Conservation (phyloP, 2,113 vertebrate species). For the Microtus ochrogaster region DNA sequence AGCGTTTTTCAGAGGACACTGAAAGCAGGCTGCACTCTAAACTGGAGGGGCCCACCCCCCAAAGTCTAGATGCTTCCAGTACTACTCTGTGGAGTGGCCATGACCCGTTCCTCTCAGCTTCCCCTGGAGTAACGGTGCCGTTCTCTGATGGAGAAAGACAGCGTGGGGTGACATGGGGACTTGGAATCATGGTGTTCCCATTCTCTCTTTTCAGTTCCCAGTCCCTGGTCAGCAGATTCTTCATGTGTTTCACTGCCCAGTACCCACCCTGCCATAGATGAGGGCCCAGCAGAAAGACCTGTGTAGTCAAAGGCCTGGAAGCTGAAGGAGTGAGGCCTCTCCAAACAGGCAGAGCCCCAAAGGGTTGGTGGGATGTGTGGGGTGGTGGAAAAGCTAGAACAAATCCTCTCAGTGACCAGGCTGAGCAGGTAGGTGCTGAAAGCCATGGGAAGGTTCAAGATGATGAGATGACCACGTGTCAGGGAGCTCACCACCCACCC, state of each 20-base stretch:
- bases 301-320: accelerated
- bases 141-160: background rate
- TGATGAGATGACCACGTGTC: background rate
- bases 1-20: background rate
- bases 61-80: background rate
- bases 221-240: background rate
- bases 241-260: too few species aligned
- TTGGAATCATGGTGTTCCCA: background rate
- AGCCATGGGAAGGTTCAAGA: background rate
- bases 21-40: background rate
- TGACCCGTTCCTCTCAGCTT: background rate
- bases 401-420: background rate
- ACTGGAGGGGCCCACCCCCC: background rate
- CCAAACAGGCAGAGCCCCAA: background rate
- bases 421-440: too few species aligned
- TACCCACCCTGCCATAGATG: accelerated
- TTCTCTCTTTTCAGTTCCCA: background rate
- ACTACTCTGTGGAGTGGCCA: background rate
- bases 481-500: background rate
- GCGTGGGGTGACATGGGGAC: too few species aligned
- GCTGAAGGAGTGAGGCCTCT: background rate
- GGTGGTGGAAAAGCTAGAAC: background rate
- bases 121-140: accelerated
- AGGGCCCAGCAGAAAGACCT: background rate
- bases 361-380: background rate